phyloP scores from a whole-genome alignment of 1,140 invertebrate genomes.

The Centruroides vittatus region DNA sequence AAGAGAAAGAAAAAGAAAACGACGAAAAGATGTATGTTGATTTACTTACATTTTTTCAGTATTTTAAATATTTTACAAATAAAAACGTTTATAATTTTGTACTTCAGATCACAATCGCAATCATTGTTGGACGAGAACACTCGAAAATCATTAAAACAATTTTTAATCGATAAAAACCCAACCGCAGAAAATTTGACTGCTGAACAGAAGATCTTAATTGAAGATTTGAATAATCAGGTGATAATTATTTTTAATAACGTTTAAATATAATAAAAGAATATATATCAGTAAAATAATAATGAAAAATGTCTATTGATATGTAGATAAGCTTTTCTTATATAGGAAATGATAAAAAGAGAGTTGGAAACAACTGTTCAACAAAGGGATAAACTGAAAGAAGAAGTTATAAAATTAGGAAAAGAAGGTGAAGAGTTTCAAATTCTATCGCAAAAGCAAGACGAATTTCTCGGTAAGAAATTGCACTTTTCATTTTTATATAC shows the following conservation, averaged over 20 bases:
- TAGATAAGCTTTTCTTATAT: slow-evolving; percentile 1
- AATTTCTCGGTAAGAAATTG: slow-evolving; percentile 31
- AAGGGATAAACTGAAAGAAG: slow-evolving; percentile 27
- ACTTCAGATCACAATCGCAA: slow-evolving; percentile 7
- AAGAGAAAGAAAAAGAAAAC: slow-evolving; percentile 5
- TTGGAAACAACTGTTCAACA: slow-evolving; percentile 24
- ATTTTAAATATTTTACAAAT: too few relatives aligned
- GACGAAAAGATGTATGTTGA: slow-evolving; percentile 12
- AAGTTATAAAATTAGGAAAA: slow-evolving; percentile 29
- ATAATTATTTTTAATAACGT: not conserved
- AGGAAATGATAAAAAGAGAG: slow-evolving; percentile 28
- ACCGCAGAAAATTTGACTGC: slow-evolving; percentile 28
- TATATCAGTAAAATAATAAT: not conserved
- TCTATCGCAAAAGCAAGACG: slow-evolving; percentile 39
- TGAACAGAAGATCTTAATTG: slow-evolving; percentile 36
- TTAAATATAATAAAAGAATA: not conserved
- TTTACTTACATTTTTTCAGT: too few relatives aligned
- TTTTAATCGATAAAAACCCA: slow-evolving; percentile 27
- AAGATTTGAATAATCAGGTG: slow-evolving; percentile 33
- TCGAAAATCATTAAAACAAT: slow-evolving; percentile 23
- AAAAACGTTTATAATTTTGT: not conserved
- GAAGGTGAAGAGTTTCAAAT: slow-evolving; percentile 34
- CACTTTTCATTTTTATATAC: too few relatives aligned
- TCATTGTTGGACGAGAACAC: not conserved
- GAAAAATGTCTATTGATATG: not conserved